These are phyloP conservation scores for Lepus americanus DNA, from an alignment of 2,113 vertebrate genomes.

Conservation along the genomic window DNA sequence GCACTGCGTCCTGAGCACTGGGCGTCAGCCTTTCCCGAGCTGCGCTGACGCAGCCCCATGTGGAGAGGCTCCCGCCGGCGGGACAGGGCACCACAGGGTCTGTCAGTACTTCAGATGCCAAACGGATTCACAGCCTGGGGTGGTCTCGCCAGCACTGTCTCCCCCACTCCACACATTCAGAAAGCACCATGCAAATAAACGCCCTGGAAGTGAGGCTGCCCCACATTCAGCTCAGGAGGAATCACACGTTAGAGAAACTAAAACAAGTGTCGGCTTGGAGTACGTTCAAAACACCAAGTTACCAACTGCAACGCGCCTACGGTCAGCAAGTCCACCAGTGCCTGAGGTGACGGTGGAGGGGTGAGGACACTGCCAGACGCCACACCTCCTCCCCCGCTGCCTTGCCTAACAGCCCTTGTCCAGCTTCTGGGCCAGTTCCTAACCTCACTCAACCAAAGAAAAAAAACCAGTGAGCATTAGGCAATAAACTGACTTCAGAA, in stretches of 20 bases:
- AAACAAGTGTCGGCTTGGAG: slow-evolving; percentile 30
- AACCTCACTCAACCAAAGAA: not conserved
- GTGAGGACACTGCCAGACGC: not conserved
- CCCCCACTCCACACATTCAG: not conserved
- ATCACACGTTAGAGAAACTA: not conserved
- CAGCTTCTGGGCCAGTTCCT: not conserved
- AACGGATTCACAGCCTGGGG: not conserved
- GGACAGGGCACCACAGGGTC: too few species aligned
- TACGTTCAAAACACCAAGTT: slow-evolving; percentile 39
- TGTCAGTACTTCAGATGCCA: too few species aligned
- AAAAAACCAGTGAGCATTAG: not conserved
- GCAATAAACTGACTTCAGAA: not conserved
- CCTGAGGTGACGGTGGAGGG: not conserved
- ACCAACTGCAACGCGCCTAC: not conserved
- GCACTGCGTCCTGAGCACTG: not conserved
- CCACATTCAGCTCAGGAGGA: not conserved
- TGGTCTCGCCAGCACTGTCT: not conserved
- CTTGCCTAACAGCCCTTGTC: not conserved
- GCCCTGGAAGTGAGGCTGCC: not conserved
- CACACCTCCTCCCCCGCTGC: not conserved
- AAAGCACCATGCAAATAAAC: not conserved
- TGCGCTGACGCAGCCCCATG: too few species aligned
- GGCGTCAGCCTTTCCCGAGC: too few species aligned
- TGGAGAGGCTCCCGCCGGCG: too few species aligned
- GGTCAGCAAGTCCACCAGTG: not conserved